A percentile compares a stretch with the other conserved stretches of the same genome.
Evolutionary conservation across 2,888 invertebrate genomes (phyloP).

Genomic region (Andrena haemorrhoa): DNA sequence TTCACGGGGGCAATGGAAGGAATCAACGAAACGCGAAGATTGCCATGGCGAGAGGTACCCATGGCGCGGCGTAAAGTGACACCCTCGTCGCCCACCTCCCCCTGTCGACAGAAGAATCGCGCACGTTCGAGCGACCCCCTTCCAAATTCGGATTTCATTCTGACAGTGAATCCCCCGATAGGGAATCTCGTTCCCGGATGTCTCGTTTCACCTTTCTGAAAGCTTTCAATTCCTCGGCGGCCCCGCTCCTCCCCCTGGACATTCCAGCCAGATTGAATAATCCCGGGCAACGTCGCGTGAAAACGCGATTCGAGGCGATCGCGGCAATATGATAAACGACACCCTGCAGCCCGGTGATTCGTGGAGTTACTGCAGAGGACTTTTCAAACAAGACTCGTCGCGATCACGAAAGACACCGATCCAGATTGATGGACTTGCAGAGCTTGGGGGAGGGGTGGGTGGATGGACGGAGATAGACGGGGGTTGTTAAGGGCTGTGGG

Average conservation of each 20-base stretch:
- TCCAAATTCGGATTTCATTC: slow-evolving; percentile 50
- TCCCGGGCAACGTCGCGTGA: slow-evolving; percentile 49
- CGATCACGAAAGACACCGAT: not conserved
- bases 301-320: slow-evolving; percentile 62
- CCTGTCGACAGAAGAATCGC: not conserved
- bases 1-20: not conserved
- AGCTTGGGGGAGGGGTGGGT: not conserved
- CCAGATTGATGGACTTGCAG: slow-evolving; percentile 9
- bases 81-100: not conserved
- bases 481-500: slow-evolving; percentile 38
- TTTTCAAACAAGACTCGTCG: slow-evolving; percentile 23
- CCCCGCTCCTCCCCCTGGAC: slow-evolving; percentile 48
- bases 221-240: slow-evolving; percentile 65
- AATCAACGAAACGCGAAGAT: not conserved
- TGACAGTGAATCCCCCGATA: slow-evolving; percentile 48
- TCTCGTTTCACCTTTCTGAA: slow-evolving; percentile 51
- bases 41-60: not conserved
- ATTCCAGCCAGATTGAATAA: slow-evolving; percentile 67
- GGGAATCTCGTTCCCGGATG: slow-evolving; percentile 41
- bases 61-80: not conserved
- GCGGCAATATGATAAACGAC: slow-evolving; percentile 68
- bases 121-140: not conserved
- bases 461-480: not conserved
- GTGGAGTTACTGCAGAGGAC: slow-evolving; percentile 8
- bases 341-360: slow-evolving; percentile 15